A percentile compares a stretch with the other conserved stretches of the same genome.
These are phyloP conservation scores for Cisticola juncidis DNA, from an alignment of 2,113 vertebrate genomes.

Conservation along the genomic window DNA sequence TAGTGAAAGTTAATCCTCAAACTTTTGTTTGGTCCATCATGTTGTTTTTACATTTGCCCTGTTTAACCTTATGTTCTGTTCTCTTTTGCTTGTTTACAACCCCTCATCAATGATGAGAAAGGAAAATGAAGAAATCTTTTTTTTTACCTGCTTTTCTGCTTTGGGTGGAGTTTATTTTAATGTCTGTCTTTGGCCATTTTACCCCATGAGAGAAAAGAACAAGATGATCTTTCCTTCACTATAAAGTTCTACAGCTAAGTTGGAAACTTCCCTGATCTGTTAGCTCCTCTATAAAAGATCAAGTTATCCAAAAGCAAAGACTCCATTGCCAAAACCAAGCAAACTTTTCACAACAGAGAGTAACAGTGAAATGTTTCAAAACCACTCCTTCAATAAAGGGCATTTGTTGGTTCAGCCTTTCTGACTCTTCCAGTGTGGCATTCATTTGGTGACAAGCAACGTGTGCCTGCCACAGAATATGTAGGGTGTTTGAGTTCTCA, in stretches of 20 bases:
- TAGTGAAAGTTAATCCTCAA: background rate
- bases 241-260: background rate
- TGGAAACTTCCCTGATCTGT: background rate
- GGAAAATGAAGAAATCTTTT: background rate
- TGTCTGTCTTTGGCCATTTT: background rate
- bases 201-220: background rate
- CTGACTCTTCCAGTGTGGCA: background rate
- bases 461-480: background rate
- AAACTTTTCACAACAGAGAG: background rate
- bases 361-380: background rate
- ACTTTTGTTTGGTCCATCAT: background rate
- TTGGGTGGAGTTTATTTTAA: fast-evolving
- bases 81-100: background rate
- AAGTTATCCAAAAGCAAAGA: background rate
- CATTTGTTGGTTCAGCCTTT: background rate
- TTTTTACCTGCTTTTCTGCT: background rate
- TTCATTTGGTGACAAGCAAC: background rate
- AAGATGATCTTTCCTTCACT: background rate
- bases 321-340: background rate
- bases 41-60: background rate
- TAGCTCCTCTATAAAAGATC: background rate
- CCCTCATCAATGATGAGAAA: background rate
- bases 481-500: background rate
- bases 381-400: background rate
- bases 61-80: background rate